Evolutionary conservation across 2,797 vertebrate species (phyloP).

Genomic region (Sebastes goodei): DNA sequence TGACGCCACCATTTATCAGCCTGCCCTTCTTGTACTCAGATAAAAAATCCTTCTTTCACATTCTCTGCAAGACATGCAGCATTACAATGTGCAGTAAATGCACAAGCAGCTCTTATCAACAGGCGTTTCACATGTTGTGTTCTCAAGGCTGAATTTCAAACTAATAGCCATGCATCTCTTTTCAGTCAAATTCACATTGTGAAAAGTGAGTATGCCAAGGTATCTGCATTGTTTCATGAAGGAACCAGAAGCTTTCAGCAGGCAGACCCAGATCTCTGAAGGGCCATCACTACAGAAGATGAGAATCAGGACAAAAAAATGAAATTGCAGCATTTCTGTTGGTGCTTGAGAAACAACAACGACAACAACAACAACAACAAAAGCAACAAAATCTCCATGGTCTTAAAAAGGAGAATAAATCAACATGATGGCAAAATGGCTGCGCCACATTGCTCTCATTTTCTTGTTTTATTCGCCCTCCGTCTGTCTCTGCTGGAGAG

Average conservation of each 20-base stretch:
- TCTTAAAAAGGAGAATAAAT: constrained; percentile 36
- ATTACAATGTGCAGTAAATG: not conserved
- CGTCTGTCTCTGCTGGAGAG: constrained; percentile 35
- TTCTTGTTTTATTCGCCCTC: constrained; percentile 41
- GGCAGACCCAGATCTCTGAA: constrained; percentile 1
- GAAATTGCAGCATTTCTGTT: constrained; percentile 5
- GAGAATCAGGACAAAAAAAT: not conserved
- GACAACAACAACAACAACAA: not conserved
- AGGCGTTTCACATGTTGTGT: constrained; percentile 13
- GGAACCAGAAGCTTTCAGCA: not conserved
- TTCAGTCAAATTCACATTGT: not conserved
- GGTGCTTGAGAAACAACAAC: not conserved
- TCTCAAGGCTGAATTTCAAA: constrained; percentile 7
- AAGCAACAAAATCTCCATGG: not conserved
- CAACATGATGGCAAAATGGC: constrained; percentile 41
- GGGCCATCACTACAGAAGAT: not conserved
- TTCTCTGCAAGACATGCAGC: not conserved
- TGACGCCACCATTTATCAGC: not conserved
- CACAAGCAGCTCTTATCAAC: not conserved
- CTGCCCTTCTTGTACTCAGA: not conserved
- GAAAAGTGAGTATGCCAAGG: not conserved
- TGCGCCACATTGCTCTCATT: constrained; percentile 32
- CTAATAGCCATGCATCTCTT: not conserved
- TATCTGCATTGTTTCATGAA: not conserved
- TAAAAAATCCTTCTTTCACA: not conserved